Conservation (phyloP, 2,113 vertebrate genomes). For the Macrotis lagotis region DNA sequence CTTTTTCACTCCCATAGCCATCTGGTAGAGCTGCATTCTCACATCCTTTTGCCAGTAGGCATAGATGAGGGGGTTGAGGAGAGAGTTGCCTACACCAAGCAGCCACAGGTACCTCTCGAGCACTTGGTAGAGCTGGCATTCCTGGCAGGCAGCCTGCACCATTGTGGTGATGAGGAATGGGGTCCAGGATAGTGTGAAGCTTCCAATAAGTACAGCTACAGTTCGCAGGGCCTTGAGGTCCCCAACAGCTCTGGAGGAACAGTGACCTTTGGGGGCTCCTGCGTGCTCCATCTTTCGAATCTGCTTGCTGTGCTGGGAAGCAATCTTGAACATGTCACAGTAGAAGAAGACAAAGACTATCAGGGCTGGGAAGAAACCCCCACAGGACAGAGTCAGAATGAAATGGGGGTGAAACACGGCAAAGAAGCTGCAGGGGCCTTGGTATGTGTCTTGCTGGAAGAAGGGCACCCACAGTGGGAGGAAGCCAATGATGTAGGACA, state of each 20-base stretch:
- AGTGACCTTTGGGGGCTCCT: slow-evolving; percentile 60
- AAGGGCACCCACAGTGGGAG: slow-evolving; percentile 83
- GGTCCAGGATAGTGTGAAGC: slow-evolving; percentile 90
- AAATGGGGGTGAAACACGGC: slow-evolving; percentile 84
- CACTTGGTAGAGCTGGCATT: slow-evolving; percentile 83
- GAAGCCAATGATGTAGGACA: slow-evolving; percentile 87
- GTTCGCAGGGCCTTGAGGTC: slow-evolving; percentile 92
- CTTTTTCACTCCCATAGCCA: slow-evolving; percentile 81
- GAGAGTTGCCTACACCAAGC: slow-evolving; percentile 90
- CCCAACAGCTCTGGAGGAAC: slow-evolving; percentile 43
- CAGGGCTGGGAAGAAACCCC: slow-evolving; percentile 89
- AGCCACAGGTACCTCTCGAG: slow-evolving; percentile 92
- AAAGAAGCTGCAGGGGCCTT: slow-evolving; percentile 88
- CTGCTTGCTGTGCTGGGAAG: slow-evolving; percentile 87
- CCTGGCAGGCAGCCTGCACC: slow-evolving; percentile 84
- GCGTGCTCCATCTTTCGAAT: slow-evolving; percentile 85
- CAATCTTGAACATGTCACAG: slow-evolving; percentile 93
- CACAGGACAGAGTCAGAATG: slow-evolving; percentile 86
- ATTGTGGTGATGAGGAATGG: slow-evolving; percentile 90
- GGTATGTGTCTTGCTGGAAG: slow-evolving; percentile 82
- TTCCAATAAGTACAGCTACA: slow-evolving; percentile 88
- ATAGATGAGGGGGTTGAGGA: slow-evolving; percentile 93
- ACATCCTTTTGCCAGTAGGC: slow-evolving; percentile 92
- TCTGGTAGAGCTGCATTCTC: slow-evolving; percentile 84
- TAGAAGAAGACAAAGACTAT: slow-evolving; percentile 91